These are phyloP conservation scores for Sclerurus mexicanus DNA, from an alignment of 2,113 vertebrate species.

Conservation along the genomic window DNA sequence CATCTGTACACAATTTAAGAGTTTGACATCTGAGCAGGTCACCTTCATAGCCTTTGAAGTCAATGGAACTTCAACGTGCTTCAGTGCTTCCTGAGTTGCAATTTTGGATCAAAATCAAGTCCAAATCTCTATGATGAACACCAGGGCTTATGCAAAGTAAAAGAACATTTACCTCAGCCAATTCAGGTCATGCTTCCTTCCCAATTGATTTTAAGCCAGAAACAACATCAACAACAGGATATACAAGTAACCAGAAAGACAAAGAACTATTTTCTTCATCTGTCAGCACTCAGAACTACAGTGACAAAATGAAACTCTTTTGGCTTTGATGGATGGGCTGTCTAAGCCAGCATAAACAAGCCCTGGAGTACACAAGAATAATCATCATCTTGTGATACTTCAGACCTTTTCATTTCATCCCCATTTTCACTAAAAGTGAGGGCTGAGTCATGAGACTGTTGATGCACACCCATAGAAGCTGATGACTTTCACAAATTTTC, in stretches of 20 bases:
- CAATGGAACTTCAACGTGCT: not conserved
- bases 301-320: not conserved
- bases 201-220: slow-evolving; percentile 29
- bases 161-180: not conserved
- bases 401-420: not conserved
- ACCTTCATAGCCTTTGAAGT: not conserved
- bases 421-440: not conserved
- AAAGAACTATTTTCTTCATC: slow-evolving; percentile 33
- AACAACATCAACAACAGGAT: not conserved
- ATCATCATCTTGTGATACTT: slow-evolving; percentile 8
- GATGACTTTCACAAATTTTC: not conserved
- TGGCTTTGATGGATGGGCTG: not conserved
- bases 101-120: not conserved
- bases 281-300: not conserved
- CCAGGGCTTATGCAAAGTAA: not conserved
- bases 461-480: not conserved
- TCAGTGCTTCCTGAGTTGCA: not conserved
- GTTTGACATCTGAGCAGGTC: not conserved
- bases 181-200: not conserved
- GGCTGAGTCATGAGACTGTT: not conserved
- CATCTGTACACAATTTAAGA: not conserved
- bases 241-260: not conserved
- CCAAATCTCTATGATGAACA: not conserved
- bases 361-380: slow-evolving; percentile 24
- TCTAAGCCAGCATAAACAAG: slow-evolving; percentile 36